Conservation (phyloP, 37 sponge, comb jelly and placozoan species). For the Crambe crambe region DNA sequence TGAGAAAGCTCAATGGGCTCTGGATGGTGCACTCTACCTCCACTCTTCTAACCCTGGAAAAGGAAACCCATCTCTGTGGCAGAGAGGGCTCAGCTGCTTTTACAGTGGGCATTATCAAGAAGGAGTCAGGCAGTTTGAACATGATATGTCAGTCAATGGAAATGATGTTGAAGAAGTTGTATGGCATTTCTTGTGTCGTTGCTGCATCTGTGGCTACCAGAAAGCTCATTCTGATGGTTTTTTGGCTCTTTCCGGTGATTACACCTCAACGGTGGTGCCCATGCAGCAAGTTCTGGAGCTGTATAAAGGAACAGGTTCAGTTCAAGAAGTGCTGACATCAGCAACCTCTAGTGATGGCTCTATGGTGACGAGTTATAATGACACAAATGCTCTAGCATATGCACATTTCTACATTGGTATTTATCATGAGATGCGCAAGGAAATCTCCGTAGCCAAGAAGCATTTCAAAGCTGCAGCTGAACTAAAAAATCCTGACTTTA, state of each 20-base stretch:
- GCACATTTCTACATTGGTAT: conserved; percentile 67
- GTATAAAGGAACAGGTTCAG: conserved; percentile 18
- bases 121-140: conserved; percentile 46
- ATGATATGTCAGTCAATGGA: conserved; percentile 51
- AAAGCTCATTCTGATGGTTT: conserved; percentile 38
- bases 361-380: conserved; percentile 46
- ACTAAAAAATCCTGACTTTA: conserved; percentile 54
- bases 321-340: conserved; percentile 37
- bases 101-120: conserved; percentile 44
- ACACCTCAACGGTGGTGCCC: conserved; percentile 10
- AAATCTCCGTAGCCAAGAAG: not conserved
- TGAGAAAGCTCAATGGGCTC: conserved; percentile 26
- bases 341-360: conserved; percentile 14
- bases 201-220: conserved; percentile 23
- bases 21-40: conserved; percentile 40
- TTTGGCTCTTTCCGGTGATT: not conserved
- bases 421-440: conserved; percentile 28
- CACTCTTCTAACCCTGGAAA: not conserved
- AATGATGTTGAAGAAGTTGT: conserved; percentile 57
- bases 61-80: conserved; percentile 37
- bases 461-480: conserved; percentile 49
- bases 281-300: conserved; percentile 51
- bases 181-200: conserved; percentile 62
- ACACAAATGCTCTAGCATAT: conserved; percentile 58
- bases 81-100: conserved; percentile 52